Evolutionary conservation across 1,140 invertebrate species (phyloP).

Genomic region (Pinna nobilis): DNA sequence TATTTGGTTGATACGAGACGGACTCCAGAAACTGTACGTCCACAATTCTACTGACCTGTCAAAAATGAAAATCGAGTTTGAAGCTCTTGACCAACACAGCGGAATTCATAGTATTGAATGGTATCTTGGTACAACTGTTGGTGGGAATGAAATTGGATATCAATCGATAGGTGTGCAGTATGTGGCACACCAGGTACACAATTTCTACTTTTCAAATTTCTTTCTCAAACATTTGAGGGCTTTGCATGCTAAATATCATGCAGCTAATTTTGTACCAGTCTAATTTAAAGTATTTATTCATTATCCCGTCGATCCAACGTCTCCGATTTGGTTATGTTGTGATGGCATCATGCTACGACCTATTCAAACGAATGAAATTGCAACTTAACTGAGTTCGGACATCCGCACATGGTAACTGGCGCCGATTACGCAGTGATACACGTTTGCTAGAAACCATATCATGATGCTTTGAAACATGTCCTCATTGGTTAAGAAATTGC

Average conservation of each 20-base stretch:
- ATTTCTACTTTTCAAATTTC: not conserved
- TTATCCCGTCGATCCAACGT: too few relatives aligned
- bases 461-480: too few relatives aligned
- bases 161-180: slow-evolving; percentile 27
- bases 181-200: slow-evolving; percentile 5
- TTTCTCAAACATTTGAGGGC: not conserved
- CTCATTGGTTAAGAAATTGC: too few relatives aligned
- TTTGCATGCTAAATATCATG: not conserved
- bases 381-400: too few relatives aligned
- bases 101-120: slow-evolving; percentile 48
- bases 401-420: too few relatives aligned
- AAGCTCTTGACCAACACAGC: slow-evolving; percentile 48
- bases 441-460: too few relatives aligned
- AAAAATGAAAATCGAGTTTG: slow-evolving; percentile 47
- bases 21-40: slow-evolving; percentile 41
- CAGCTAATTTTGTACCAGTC: too few relatives aligned
- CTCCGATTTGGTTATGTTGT: too few relatives aligned
- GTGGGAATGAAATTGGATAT: slow-evolving; percentile 30
- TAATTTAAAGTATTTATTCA: too few relatives aligned
- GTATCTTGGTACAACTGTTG: slow-evolving; percentile 40
- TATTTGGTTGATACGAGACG: slow-evolving; percentile 39
- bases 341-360: too few relatives aligned
- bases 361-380: too few relatives aligned
- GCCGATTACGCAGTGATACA: too few relatives aligned
- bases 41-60: slow-evolving; percentile 52